Base-by-base conservation (phyloP, 2,888 invertebrate genomes). In the Pecten maximus region DNA sequence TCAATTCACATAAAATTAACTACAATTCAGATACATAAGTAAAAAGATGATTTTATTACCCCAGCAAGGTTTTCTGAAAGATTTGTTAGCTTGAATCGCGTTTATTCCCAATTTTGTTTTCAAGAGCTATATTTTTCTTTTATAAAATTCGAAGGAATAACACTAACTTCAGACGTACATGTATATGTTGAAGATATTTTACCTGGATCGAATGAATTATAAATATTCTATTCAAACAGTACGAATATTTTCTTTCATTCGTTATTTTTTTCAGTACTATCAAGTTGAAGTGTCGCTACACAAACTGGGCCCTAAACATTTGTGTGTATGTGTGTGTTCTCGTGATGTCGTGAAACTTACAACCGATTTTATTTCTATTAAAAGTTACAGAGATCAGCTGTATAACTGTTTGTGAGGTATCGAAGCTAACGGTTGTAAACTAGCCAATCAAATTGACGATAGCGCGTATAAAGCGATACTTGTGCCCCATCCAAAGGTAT, bases 1-100 rank as follows among this genome's bases (percentile, higher is more conserved):
- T 74, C 74, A 74, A 74, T 74, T 74, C 74, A 74, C 74, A 74
- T 74, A 35, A 74, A 74, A 74, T 74, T 74, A 35, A 35, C 35
- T 74, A 74, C 74, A 74, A 74, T 74, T 15, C 74, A 74, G 35
- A 74, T 28, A 35, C 35, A 74, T 74, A 74, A 74, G 74, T 74
- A 74, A 74, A 74, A 74, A 74, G 74, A 74, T 74, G 74, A 35
- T 35, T 74, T 35, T 35, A 74, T 74, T 35, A 35, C 35, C 74
- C 28, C 74, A 23, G 15, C 10, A 60, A 23, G 4, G n/a, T 0
- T 23, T n/a, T 4, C 2, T 60, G 60, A 2, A 74, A 35, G 74
- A 35, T 16, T 10, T 74, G 74, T 74, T 35, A 74, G 35, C 74
- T 74, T 74, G 35, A 15, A 12, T 28, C 2, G 6, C 19, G 54